Evolutionary conservation across 2,888 invertebrate genomes (phyloP).

Genomic region (Heliconius aoede): DNA sequence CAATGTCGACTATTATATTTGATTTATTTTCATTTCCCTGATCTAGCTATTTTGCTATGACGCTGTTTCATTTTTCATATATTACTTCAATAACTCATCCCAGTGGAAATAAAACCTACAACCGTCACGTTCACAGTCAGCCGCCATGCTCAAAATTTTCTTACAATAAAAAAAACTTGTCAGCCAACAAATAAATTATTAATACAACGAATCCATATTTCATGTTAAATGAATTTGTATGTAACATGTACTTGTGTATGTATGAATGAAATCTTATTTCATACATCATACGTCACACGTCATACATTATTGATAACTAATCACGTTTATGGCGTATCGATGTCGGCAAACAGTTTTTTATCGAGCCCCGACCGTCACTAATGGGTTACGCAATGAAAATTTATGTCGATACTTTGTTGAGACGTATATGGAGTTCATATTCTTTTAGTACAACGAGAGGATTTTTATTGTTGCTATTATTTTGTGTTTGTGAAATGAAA

Average conservation of each 20-base stretch:
- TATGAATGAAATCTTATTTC: slow-evolving; percentile 35
- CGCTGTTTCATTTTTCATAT: too few relatives aligned
- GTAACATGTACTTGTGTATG: slow-evolving; percentile 7
- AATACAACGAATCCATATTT: slow-evolving; percentile 32
- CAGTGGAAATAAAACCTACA: not conserved
- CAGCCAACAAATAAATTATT: slow-evolving; percentile 41
- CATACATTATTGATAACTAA: slow-evolving; percentile 54
- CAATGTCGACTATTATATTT: too few relatives aligned
- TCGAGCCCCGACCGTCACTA: slow-evolving; percentile 57
- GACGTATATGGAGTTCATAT: slow-evolving; percentile 34
- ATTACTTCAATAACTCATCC: not conserved
- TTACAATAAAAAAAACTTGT: not conserved
- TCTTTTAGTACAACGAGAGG: slow-evolving; percentile 18
- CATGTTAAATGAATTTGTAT: slow-evolving; percentile 42
- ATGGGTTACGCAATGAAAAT: slow-evolving; percentile 53
- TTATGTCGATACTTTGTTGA: slow-evolving; percentile 44
- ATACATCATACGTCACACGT: not conserved
- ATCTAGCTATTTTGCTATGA: too few relatives aligned
- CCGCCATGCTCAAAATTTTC: not conserved
- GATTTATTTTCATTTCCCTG: too few relatives aligned
- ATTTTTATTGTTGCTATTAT: not conserved
- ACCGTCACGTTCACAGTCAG: not conserved
- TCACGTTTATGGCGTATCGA: slow-evolving; percentile 56
- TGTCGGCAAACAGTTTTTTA: slow-evolving; percentile 58
- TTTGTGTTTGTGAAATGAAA: not conserved